These are phyloP conservation scores for Melanostoma mellinum DNA, from an alignment of 2,888 invertebrate genomes.

Conservation along the genomic window DNA sequence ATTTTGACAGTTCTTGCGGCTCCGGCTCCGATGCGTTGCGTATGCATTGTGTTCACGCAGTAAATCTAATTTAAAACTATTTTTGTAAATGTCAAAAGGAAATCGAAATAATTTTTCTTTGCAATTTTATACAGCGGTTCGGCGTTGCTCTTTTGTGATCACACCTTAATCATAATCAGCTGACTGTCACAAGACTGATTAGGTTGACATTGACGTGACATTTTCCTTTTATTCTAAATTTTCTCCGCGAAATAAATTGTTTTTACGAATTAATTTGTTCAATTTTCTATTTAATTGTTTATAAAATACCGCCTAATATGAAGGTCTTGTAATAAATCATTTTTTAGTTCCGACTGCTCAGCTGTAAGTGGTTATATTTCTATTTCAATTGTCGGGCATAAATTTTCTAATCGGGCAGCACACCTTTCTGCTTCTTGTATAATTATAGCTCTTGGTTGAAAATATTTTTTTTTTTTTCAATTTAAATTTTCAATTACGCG, in stretches of 20 bases:
- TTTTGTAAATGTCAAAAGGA: too few relatives aligned
- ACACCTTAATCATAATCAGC: constrained; percentile 52
- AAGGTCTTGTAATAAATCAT: constrained; percentile 16
- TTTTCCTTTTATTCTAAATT: constrained; percentile 70
- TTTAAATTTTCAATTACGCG: constrained; percentile 18
- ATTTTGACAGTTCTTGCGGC: too few relatives aligned
- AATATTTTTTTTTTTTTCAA: constrained; percentile 17
- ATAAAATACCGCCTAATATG: constrained; percentile 28
- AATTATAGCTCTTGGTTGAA: constrained; percentile 62
- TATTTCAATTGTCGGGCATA: neutral
- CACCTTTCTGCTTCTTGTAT: constrained; percentile 42
- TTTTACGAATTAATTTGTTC: constrained; percentile 34
- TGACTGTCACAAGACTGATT: constrained; percentile 74
- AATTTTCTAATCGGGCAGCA: constrained; percentile 1
- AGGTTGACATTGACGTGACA: constrained; percentile 81
- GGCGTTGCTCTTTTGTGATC: neutral
- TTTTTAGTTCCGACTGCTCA: constrained; percentile 1
- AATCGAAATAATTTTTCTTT: neutral
- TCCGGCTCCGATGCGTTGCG: too few relatives aligned
- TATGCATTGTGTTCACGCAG: too few relatives aligned
- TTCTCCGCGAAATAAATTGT: constrained; percentile 29
- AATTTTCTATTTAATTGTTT: constrained; percentile 14
- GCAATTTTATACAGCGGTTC: constrained; percentile 20
- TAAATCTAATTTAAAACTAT: too few relatives aligned
- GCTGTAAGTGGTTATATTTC: constrained; percentile 40